Evolutionary conservation across 2,888 invertebrate species (phyloP), one percentile per base, ranked within the genome.

Genomic region (Cryptosula pallasiana): DNA sequence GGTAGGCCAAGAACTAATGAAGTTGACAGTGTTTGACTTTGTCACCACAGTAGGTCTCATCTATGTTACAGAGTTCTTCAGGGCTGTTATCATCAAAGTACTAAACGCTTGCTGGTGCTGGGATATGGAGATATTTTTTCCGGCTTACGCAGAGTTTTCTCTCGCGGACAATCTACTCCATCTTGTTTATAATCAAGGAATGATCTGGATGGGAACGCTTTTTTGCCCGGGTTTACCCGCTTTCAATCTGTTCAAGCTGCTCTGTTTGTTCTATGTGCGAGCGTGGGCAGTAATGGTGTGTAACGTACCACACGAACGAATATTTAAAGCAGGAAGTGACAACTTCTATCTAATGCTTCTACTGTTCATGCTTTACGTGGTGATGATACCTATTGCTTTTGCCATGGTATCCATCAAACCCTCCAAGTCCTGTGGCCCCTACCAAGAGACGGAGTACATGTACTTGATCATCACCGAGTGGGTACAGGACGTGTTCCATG

Each of bases 131-230:
- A 95, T 94, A 79, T 91, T 90, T 75, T 96, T 95, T 87, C 97
- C 97, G 0, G 91, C 95, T 86, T 98, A 98, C 80, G 95, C 95
- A 0, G 97, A 98, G 85, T 98, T 98, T 84, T 96, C 97, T 87
- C 95, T 98, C 75, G 97, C 98, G 1, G 98, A 98, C 86, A 97
- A 96, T 83, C 95, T 98, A 80, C 87, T 98, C 63, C 95, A 95
- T 84, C 87, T 98, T 71, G 95, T 98, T 54, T 94, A 96, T 82
- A 97, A 97, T 83, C 97, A 98, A 85, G 96, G 95, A 13, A 92
- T 95, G 90, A 92, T 98, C 57, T 97, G 97, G 87, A 93, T 97
- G 92, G 98, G 98, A 55, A 92, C 96, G 90, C 97, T 98, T 83
- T 97, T 98, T 83, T 93, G 95, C 16, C 98, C 98, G 0, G 94